phyloP scores from a whole-genome alignment of 2,113 vertebrate genomes.

The Pelvicachromis taeniatus region DNA sequence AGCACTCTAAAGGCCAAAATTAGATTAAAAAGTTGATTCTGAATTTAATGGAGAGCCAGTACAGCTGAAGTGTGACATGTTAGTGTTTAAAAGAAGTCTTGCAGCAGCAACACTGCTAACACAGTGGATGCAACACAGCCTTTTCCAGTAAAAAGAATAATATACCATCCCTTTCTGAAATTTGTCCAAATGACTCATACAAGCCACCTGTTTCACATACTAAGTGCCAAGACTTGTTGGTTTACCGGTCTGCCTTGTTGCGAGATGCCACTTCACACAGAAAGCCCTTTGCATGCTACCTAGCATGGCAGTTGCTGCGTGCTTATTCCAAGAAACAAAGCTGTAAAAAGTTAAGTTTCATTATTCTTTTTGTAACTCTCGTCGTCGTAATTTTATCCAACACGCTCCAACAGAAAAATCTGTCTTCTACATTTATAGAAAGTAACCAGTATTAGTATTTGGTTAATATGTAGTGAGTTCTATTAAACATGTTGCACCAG shows the following conservation, averaged over 20 bases:
- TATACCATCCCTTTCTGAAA: neutral
- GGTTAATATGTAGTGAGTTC: neutral
- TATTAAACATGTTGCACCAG: neutral
- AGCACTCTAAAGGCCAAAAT: neutral
- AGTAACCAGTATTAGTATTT: neutral
- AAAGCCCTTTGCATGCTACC: neutral
- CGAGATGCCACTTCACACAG: neutral
- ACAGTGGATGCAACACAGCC: neutral
- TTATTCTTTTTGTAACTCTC: neutral
- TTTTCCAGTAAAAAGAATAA: neutral
- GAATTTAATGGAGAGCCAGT: neutral
- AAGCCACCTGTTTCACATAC: neutral
- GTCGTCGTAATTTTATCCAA: neutral
- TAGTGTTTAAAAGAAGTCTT: neutral
- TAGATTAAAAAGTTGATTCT: neutral
- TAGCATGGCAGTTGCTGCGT: neutral
- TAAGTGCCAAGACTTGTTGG: neutral
- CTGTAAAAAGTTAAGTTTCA: neutral
- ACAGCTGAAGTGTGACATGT: neutral
- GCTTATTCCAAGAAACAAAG: neutral
- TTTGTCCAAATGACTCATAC: neutral
- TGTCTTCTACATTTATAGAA: neutral
- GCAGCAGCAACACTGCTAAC: fast-evolving
- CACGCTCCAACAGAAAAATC: neutral
- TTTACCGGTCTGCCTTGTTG: neutral